phyloP scores from a whole-genome alignment of 2,888 invertebrate species.

The Theretra japonica region DNA sequence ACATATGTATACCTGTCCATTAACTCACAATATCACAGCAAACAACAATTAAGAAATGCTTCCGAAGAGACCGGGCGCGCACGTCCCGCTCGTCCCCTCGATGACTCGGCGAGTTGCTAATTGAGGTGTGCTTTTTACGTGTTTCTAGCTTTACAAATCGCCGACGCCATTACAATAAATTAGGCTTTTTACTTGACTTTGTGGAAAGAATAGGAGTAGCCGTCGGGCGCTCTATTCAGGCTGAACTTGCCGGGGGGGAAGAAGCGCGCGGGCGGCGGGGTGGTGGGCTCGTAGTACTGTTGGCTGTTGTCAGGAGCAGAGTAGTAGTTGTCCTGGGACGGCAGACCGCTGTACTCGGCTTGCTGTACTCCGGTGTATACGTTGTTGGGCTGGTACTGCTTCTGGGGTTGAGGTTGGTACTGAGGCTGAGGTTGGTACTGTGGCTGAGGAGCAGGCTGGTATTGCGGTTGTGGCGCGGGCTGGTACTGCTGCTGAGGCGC shows the following conservation, averaged over 20 bases:
- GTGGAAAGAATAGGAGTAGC: constrained; percentile 94
- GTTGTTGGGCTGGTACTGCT: constrained; percentile 71
- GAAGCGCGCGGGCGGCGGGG: constrained; percentile 90
- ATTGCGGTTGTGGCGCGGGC: constrained; percentile 64
- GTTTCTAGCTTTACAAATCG: constrained; percentile 69
- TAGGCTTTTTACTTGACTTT: constrained; percentile 77
- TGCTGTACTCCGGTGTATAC: constrained; percentile 80
- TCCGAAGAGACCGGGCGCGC: constrained; percentile 65
- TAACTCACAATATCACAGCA: constrained; percentile 84
- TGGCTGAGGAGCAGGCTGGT: constrained; percentile 67
- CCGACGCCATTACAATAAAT: constrained; percentile 64
- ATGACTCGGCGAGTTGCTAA: constrained; percentile 79
- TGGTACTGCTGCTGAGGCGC: constrained; percentile 71
- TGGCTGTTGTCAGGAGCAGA: constrained; percentile 58
- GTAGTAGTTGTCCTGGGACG: constrained; percentile 61
- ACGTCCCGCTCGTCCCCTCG: constrained; percentile 61
- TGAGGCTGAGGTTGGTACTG: constrained; percentile 66
- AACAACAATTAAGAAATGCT: constrained; percentile 82
- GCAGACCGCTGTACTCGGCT: constrained; percentile 79
- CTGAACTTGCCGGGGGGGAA: constrained; percentile 94
- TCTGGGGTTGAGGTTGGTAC: constrained; percentile 62
- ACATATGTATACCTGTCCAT: constrained; percentile 74
- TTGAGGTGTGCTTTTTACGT: constrained; percentile 75
- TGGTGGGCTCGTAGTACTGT: constrained; percentile 85
- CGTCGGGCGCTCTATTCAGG: constrained; percentile 94